phyloP scores from a whole-genome alignment of 2,797 vertebrate genomes.

The Thaleichthys pacificus region DNA sequence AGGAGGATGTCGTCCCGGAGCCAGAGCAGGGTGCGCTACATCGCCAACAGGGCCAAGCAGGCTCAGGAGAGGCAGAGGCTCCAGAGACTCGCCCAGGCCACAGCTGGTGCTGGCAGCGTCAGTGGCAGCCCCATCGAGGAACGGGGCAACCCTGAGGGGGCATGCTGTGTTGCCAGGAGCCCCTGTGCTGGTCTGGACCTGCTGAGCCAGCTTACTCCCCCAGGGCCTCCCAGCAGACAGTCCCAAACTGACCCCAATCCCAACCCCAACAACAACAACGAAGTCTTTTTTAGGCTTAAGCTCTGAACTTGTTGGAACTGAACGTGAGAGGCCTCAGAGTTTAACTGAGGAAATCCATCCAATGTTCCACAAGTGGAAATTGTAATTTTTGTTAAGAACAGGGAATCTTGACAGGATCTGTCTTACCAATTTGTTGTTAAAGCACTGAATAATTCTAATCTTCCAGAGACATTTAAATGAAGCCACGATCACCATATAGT shows the following conservation, averaged over 20 bases:
- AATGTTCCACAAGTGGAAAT: slow-evolving; percentile 35
- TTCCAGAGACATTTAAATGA: slow-evolving; percentile 10
- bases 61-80: slow-evolving; percentile 88
- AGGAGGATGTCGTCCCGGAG: slow-evolving; percentile 88
- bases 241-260: slow-evolving; percentile 35
- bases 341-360: slow-evolving; percentile 31
- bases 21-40: slow-evolving; percentile 91
- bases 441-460: slow-evolving; percentile 23
- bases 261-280: slow-evolving; percentile 67
- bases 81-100: slow-evolving; percentile 68
- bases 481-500: neutral
- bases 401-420: slow-evolving; percentile 30
- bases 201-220: slow-evolving; percentile 60
- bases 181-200: slow-evolving; percentile 73
- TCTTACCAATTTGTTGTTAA: slow-evolving; percentile 32
- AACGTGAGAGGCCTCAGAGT: slow-evolving; percentile 42
- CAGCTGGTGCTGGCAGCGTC: slow-evolving; percentile 46
- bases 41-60: slow-evolving; percentile 88
- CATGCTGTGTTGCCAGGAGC: slow-evolving; percentile 80
- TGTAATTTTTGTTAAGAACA: slow-evolving; percentile 21
- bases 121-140: slow-evolving; percentile 81
- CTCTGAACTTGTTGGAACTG: slow-evolving; percentile 64
- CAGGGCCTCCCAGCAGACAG: slow-evolving; percentile 49
- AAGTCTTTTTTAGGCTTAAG: slow-evolving; percentile 81
- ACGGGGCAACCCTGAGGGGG: slow-evolving; percentile 89